These are phyloP conservation scores for Pseudocheirus occidentalis DNA, from an alignment of 2,797 vertebrate species.

Conservation along the genomic window DNA sequence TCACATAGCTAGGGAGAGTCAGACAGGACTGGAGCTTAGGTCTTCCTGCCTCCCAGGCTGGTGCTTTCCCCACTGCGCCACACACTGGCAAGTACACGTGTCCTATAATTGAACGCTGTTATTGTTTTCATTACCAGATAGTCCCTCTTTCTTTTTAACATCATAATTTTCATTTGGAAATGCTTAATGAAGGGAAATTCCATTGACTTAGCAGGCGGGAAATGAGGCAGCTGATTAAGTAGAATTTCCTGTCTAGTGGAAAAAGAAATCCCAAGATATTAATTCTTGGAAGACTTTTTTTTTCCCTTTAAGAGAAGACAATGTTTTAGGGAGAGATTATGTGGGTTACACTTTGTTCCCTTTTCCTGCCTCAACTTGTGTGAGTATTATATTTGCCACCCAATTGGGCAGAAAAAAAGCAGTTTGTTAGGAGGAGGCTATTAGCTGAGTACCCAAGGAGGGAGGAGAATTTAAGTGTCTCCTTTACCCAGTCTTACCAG, in stretches of 20 bases:
- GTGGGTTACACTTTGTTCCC: background rate
- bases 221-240: constrained; percentile 29
- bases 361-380: background rate
- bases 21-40: background rate
- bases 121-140: background rate
- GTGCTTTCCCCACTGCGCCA: background rate
- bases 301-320: background rate
- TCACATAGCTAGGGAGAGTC: background rate
- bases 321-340: background rate
- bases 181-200: constrained; percentile 59
- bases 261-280: constrained; percentile 28
- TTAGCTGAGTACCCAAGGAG: background rate
- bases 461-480: background rate
- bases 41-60: background rate
- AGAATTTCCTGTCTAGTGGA: constrained; percentile 56
- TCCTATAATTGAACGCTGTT: background rate
- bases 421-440: background rate
- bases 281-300: background rate
- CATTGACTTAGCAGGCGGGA: constrained; percentile 38
- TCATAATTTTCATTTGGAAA: constrained; percentile 2
- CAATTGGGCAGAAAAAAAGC: background rate
- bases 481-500: background rate
- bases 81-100: background rate
- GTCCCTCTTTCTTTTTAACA: background rate
- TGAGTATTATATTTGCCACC: background rate